Evolutionary conservation across 2,888 invertebrate genomes (phyloP).

Genomic region (Mythimna loreyi): DNA sequence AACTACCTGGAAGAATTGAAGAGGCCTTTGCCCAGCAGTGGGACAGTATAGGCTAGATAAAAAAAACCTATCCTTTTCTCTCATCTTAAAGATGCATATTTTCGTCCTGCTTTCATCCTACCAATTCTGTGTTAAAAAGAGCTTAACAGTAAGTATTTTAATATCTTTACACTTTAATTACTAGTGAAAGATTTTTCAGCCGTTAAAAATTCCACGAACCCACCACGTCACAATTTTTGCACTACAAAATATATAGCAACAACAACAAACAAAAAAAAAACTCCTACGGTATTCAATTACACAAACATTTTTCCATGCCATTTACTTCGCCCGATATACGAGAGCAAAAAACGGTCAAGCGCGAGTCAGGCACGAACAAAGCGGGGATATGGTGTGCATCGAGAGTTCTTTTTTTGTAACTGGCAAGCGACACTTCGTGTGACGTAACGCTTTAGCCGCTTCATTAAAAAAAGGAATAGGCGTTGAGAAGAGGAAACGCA

Average conservation of each 20-base stretch:
- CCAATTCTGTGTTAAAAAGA: too few species aligned
- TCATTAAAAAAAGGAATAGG: conserved; percentile 38
- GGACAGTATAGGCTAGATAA: too few species aligned
- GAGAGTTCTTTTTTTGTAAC: conserved; percentile 34
- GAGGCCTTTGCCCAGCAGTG: too few species aligned
- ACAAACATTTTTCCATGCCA: conserved; percentile 66
- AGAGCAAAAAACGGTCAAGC: conserved; percentile 61
- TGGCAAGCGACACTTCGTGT: conserved; percentile 24
- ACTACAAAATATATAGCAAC: conserved; percentile 24
- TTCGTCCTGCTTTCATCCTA: background rate
- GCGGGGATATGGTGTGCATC: conserved; percentile 46
- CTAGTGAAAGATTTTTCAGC: background rate
- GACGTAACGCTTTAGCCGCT: conserved; percentile 29
- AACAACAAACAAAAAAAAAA: conserved; percentile 25
- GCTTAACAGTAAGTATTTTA: background rate
- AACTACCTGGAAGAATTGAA: too few species aligned
- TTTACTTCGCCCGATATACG: conserved; percentile 62
- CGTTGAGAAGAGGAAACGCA: conserved; percentile 17
- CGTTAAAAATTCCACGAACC: conserved; percentile 6
- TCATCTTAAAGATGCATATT: too few species aligned
- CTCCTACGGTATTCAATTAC: conserved; percentile 64
- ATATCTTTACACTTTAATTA: background rate
- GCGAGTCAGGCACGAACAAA: conserved; percentile 38
- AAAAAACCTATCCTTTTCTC: too few species aligned
- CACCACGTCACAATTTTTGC: conserved; percentile 3